Percentiles rank a stretch among this genome's conserved stretches.
These are phyloP conservation scores for Rotaria socialis DNA, from an alignment of 2,888 invertebrate species.

Conservation along the genomic window DNA sequence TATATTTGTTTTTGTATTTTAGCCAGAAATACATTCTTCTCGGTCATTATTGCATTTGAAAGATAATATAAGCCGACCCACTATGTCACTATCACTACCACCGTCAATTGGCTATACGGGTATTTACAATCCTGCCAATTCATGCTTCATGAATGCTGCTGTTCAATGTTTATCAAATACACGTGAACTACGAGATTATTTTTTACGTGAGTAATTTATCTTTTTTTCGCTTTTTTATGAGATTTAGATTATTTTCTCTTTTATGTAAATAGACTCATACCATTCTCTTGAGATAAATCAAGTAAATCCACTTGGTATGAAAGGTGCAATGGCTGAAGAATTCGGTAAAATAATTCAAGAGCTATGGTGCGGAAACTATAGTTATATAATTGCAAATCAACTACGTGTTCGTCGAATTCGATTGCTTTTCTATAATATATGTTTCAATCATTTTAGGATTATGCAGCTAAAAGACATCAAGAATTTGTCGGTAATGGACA, in stretches of 20 bases:
- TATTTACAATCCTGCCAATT: conserved; percentile 63
- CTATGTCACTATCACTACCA: neutral
- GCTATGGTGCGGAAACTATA: conserved; percentile 60
- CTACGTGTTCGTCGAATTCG: neutral
- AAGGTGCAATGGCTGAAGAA: conserved; percentile 60
- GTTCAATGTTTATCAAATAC: conserved; percentile 62
- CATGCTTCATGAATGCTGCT: conserved; percentile 64
- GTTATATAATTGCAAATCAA: conserved; percentile 36
- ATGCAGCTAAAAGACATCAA: conserved; percentile 61
- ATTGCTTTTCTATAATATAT: neutral
- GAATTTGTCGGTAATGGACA: conserved; percentile 64
- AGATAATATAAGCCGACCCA: neutral
- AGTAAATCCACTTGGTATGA: conserved; percentile 61
- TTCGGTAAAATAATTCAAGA: conserved; percentile 61
- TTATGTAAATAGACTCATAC: conserved; percentile 50
- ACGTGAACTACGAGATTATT: conserved; percentile 61
- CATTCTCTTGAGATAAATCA: conserved; percentile 61
- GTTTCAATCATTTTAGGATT: conserved; percentile 51
- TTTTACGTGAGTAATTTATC: conserved; percentile 54
- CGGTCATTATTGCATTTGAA: neutral
- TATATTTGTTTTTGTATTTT: neutral
- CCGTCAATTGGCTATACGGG: conserved; percentile 59
- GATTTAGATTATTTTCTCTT: neutral
- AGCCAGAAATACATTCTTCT: neutral
- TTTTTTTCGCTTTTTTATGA: neutral